Conservation (phyloP, 2,113 vertebrate species). For the Thomomys bottae region DNA sequence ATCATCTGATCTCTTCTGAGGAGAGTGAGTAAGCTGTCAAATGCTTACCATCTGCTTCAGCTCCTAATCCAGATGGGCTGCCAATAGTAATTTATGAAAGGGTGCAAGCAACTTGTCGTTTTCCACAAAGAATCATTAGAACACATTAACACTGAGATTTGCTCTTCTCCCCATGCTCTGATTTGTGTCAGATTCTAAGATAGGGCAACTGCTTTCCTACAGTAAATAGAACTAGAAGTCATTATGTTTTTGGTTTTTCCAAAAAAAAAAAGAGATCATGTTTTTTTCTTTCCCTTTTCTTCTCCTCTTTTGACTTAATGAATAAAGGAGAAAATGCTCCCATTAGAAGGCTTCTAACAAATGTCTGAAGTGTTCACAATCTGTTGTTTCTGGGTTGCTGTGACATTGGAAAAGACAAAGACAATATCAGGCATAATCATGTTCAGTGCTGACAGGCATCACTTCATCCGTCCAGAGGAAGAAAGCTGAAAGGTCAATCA, state of each 20-base stretch:
- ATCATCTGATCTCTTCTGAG: constrained; percentile 67
- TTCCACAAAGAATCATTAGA: constrained; percentile 60
- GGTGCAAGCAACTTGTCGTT: constrained; percentile 65
- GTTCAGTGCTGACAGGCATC: neutral
- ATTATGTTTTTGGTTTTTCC: constrained; percentile 49
- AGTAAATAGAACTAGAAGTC: constrained; percentile 57
- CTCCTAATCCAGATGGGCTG: constrained; percentile 76
- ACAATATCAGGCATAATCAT: neutral
- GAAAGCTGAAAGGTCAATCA: constrained; percentile 8
- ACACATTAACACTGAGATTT: constrained; percentile 57
- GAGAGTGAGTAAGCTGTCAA: constrained; percentile 69
- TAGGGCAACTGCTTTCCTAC: neutral
- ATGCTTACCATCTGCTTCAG: constrained; percentile 64
- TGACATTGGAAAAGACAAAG: constrained; percentile 36
- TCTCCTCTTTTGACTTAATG: neutral
- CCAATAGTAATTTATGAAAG: constrained; percentile 74
- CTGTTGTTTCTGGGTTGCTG: constrained; percentile 24
- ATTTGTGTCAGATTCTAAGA: constrained; percentile 39
- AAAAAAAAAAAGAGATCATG: neutral
- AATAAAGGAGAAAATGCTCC: constrained; percentile 17
- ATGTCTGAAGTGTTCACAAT: constrained; percentile 18
- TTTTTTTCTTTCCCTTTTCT: constrained; percentile 20
- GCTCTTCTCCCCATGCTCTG: neutral
- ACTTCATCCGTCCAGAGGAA: neutral
- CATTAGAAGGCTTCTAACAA: constrained; percentile 10